Evolutionary conservation across 2,113 vertebrate species (phyloP).

Genomic region (Pelecanoides urinatrix): DNA sequence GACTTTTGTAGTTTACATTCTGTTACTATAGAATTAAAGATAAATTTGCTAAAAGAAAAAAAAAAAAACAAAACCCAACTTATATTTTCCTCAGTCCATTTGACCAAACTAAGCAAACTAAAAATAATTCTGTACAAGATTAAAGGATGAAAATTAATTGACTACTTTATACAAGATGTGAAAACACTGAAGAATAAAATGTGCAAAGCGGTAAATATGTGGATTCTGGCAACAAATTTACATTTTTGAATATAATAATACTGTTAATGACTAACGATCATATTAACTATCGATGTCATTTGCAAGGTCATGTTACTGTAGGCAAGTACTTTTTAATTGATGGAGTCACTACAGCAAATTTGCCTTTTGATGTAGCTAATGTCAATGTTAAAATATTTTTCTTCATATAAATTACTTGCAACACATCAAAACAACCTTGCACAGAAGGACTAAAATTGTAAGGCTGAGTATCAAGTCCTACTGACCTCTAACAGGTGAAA

Average conservation of each 20-base stretch:
- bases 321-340: slow-evolving; percentile 66
- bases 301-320: slow-evolving; percentile 66
- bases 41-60: neutral
- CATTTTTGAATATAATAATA: slow-evolving; percentile 73
- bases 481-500: slow-evolving; percentile 67
- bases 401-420: slow-evolving; percentile 62
- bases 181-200: slow-evolving; percentile 62
- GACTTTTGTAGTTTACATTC: neutral
- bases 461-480: slow-evolving; percentile 26
- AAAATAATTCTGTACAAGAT: slow-evolving; percentile 13
- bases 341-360: slow-evolving; percentile 43
- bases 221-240: slow-evolving; percentile 76
- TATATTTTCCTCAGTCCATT: neutral
- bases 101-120: neutral
- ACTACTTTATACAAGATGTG: slow-evolving; percentile 45
- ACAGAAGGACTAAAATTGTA: neutral
- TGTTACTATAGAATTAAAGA: neutral
- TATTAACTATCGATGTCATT: slow-evolving; percentile 67
- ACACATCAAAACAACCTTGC: slow-evolving; percentile 64
- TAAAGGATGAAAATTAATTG: slow-evolving; percentile 51
- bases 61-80: neutral
- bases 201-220: slow-evolving; percentile 51
- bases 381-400: slow-evolving; percentile 69
- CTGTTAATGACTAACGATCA: slow-evolving; percentile 73
- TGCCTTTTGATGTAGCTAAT: slow-evolving; percentile 66